Percentiles rank a stretch among this genome's conserved stretches.
These are phyloP conservation scores for Microcaecilia unicolor DNA, from an alignment of 2,797 vertebrate species.

Conservation along the genomic window DNA sequence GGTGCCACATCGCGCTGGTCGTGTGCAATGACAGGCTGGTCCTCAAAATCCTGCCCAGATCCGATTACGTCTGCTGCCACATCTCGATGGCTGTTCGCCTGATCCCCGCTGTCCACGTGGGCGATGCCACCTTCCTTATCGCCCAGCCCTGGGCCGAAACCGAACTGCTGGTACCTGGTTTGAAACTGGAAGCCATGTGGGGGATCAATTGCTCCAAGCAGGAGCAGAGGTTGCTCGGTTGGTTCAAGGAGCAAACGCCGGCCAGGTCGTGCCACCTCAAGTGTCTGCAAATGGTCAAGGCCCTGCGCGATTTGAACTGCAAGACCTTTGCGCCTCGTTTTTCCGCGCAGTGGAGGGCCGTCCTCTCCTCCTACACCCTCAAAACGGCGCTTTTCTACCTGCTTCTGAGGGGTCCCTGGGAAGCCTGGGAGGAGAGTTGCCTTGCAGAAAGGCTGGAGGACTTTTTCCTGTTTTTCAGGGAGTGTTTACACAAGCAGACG, in stretches of 20 bases:
- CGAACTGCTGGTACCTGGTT: not conserved
- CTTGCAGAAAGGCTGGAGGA: slow-evolving; percentile 64
- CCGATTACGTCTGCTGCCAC: slow-evolving; percentile 79
- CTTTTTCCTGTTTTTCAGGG: slow-evolving; percentile 55
- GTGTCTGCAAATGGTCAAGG: slow-evolving; percentile 74
- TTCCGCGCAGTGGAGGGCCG: slow-evolving; percentile 48
- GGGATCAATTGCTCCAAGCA: slow-evolving; percentile 60
- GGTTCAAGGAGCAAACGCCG: slow-evolving; percentile 59
- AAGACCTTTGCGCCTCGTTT: slow-evolving; percentile 52
- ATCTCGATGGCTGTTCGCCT: slow-evolving; percentile 75
- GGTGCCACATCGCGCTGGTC: slow-evolving; percentile 59
- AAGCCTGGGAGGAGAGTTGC: slow-evolving; percentile 61
- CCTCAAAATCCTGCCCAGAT: slow-evolving; percentile 64
- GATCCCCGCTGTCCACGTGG: slow-evolving; percentile 65
- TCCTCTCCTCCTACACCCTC: slow-evolving; percentile 67
- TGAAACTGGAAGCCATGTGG: slow-evolving; percentile 47
- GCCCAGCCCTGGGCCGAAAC: slow-evolving; percentile 13
- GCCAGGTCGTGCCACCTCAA: slow-evolving; percentile 69
- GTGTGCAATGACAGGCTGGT: slow-evolving; percentile 49
- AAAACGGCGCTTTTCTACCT: slow-evolving; percentile 65
- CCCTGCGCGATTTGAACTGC: slow-evolving; percentile 61
- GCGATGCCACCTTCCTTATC: slow-evolving; percentile 63
- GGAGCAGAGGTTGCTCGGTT: slow-evolving; percentile 67
- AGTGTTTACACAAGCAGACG: slow-evolving; percentile 48
- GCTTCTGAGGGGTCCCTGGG: slow-evolving; percentile 45